Conservation (phyloP, 2,797 vertebrate genomes). For the Lacerta viridis region DNA sequence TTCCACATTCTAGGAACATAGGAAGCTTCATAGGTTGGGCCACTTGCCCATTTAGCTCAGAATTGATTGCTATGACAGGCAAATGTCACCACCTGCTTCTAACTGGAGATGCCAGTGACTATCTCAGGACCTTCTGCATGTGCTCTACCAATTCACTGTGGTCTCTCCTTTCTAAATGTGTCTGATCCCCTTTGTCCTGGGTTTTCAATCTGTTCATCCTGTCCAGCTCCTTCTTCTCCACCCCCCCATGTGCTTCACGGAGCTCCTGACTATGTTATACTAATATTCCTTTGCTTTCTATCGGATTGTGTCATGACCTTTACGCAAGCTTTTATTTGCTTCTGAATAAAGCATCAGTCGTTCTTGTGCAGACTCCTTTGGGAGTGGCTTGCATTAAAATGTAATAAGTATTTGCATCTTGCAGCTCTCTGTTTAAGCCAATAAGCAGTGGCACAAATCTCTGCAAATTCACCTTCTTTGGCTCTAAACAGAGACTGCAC, state of each 20-base stretch:
- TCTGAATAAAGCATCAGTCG: slow-evolving; percentile 7
- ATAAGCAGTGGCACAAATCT: neutral
- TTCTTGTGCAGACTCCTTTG: slow-evolving; percentile 23
- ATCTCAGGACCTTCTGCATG: neutral
- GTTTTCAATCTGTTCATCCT: too few species aligned
- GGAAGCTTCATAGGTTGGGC: neutral
- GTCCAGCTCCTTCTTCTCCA: neutral
- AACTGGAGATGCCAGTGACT: neutral
- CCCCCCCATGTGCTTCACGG: neutral
- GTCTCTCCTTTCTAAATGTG: neutral
- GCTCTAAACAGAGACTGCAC: slow-evolving; percentile 13
- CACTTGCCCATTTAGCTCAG: too few species aligned
- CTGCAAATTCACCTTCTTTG: slow-evolving; percentile 39
- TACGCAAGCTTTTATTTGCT: slow-evolving; percentile 12
- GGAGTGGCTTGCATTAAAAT: slow-evolving; percentile 23
- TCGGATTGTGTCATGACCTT: neutral
- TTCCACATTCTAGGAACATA: neutral
- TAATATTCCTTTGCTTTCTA: neutral
- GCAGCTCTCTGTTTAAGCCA: slow-evolving; percentile 52
- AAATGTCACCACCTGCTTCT: too few species aligned
- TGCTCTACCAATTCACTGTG: neutral
- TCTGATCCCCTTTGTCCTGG: too few species aligned
- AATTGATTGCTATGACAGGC: too few species aligned
- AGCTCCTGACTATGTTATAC: neutral
- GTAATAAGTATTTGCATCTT: slow-evolving; percentile 60